Evolutionary conservation across 2,888 invertebrate genomes (phyloP).

Genomic region (Drosophila macrospina): DNA sequence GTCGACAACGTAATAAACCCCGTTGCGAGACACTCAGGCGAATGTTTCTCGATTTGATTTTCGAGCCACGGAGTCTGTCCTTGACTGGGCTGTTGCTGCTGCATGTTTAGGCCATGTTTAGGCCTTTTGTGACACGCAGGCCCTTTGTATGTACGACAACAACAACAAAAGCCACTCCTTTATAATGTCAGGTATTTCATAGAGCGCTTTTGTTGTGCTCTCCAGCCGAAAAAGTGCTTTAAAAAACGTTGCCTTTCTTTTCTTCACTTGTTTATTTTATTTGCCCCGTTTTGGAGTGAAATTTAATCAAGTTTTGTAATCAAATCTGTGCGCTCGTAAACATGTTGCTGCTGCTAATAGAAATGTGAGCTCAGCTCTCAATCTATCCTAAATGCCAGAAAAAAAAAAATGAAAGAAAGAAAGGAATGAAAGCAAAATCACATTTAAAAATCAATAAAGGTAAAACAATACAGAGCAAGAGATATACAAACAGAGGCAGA

Average conservation of each 20-base stretch:
- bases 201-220: slow-evolving; percentile 46
- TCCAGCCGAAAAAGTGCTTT: slow-evolving; percentile 26
- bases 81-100: background rate
- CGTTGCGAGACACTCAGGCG: background rate
- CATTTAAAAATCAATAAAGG: slow-evolving; percentile 66
- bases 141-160: slow-evolving; percentile 18
- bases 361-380: slow-evolving; percentile 53
- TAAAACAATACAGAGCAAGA: slow-evolving; percentile 39
- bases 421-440: slow-evolving; percentile 32
- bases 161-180: slow-evolving; percentile 30
- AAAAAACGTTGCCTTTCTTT: too few species aligned
- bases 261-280: too few species aligned
- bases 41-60: slow-evolving; percentile 32
- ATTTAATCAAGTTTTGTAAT: slow-evolving; percentile 73
- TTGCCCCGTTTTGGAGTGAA: slow-evolving; percentile 45
- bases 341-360: slow-evolving; percentile 54
- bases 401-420: slow-evolving; percentile 5
- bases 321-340: slow-evolving; percentile 63
- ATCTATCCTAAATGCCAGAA: slow-evolving; percentile 30
- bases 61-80: background rate
- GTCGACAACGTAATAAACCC: slow-evolving; percentile 16
- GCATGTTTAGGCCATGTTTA: slow-evolving; percentile 7
- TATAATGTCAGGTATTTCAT: slow-evolving; percentile 41
- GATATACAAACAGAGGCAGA: background rate
- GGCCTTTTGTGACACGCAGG: slow-evolving; percentile 1